Percentiles rank a stretch among this genome's conserved stretches.
Evolutionary conservation across 1,140 invertebrate species (phyloP).

Genomic region (Zophobas atratus): DNA sequence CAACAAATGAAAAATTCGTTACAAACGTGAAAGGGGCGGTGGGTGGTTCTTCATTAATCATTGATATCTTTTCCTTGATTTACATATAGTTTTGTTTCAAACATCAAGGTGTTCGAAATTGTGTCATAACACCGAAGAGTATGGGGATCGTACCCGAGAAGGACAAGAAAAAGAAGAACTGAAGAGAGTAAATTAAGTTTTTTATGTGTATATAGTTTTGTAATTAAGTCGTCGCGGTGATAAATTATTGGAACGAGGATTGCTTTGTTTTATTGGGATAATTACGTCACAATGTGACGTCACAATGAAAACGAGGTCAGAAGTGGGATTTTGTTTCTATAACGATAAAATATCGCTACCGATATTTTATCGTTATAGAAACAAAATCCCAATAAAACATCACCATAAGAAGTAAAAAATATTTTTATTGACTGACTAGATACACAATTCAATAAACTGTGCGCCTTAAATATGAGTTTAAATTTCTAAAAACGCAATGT

Average conservation of each 20-base stretch:
- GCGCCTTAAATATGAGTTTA: constrained; percentile 6
- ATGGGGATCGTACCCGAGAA: constrained; percentile 74
- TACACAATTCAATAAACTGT: constrained; percentile 41
- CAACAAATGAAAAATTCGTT: too few species aligned
- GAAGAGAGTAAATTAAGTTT: constrained; percentile 62
- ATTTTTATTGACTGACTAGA: constrained; percentile 44
- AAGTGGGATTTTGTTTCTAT: too few species aligned
- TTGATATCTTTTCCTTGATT: too few species aligned
- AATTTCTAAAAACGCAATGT: constrained; percentile 46
- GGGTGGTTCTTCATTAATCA: too few species aligned
- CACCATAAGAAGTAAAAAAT: constrained; percentile 16
- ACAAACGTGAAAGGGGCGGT: too few species aligned
- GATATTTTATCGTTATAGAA: too few species aligned
- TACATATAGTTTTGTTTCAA: too few species aligned
- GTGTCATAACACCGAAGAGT: constrained; percentile 67
- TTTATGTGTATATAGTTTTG: constrained; percentile 26
- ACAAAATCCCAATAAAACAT: too few species aligned
- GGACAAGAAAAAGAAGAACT: constrained; percentile 81
- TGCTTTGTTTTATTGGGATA: neutral
- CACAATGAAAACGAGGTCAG: too few species aligned
- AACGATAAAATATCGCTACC: too few species aligned
- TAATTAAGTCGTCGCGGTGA: constrained; percentile 2
- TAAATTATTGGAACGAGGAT: constrained; percentile 13
- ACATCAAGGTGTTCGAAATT: too few species aligned
- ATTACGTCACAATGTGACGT: neutral